A percentile compares a stretch with the other conserved stretches of the same genome.
Conservation (phyloP, 2,888 invertebrate species). For the Tenthredo notha region DNA sequence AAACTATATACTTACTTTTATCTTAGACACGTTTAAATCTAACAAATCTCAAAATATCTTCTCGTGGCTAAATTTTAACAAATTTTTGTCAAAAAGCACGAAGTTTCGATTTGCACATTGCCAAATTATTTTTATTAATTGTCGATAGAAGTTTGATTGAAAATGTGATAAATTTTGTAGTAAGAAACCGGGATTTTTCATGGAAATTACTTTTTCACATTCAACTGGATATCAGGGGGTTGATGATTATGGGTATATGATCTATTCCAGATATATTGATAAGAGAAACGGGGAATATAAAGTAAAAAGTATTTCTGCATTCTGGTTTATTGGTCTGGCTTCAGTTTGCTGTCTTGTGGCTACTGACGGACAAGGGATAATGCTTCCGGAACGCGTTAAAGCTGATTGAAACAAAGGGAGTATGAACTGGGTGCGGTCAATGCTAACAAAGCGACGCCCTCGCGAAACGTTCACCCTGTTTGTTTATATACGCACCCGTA, state of each 20-base stretch:
- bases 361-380: conserved; percentile 56
- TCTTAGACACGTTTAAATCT: background rate
- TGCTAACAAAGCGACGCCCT: conserved; percentile 65
- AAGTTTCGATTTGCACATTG: too few species aligned
- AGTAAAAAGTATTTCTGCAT: background rate
- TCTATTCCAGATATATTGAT: too few species aligned
- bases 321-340: background rate
- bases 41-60: background rate
- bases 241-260: too few species aligned
- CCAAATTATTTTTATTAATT: too few species aligned
- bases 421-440: conserved; percentile 64
- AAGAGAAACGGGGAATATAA: background rate
- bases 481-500: conserved; percentile 31
- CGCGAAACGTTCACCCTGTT: conserved; percentile 30
- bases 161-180: too few species aligned
- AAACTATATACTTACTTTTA: background rate
- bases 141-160: too few species aligned
- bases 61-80: too few species aligned
- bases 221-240: too few species aligned
- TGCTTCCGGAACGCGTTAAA: conserved; percentile 59
- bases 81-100: too few species aligned
- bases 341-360: background rate
- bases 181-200: too few species aligned
- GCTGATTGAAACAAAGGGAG: conserved; percentile 66
- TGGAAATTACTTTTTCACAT: too few species aligned